A percentile compares a stretch with the other conserved stretches of the same genome.
phyloP scores from a whole-genome alignment of 2,797 vertebrate species.

The Varecia variegata region DNA sequence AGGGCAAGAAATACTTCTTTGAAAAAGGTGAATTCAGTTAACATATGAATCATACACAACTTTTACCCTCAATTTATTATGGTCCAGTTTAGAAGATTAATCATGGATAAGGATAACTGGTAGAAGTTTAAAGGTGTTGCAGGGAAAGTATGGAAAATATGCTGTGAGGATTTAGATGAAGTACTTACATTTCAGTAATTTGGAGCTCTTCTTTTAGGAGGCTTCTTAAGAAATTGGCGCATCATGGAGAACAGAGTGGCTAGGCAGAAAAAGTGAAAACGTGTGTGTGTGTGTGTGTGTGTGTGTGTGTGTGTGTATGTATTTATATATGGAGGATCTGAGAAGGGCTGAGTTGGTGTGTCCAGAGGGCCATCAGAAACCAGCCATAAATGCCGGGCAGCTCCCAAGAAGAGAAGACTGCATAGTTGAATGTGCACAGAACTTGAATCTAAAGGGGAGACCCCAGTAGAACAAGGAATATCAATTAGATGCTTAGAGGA shows the following conservation, averaged over 20 bases:
- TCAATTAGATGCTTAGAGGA: background rate
- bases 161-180: background rate
- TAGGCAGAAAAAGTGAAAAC: background rate
- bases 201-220: background rate
- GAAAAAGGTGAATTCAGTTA: background rate
- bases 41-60: background rate
- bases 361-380: background rate
- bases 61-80: background rate
- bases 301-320: too few species aligned
- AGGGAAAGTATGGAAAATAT: background rate
- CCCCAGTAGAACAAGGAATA: background rate
- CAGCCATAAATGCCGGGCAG: background rate
- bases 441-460: background rate
- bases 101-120: background rate
- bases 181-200: background rate
- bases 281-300: too few species aligned
- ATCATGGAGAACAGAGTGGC: background rate
- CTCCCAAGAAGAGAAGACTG: background rate
- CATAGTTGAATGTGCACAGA: background rate
- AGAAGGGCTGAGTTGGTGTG: background rate
- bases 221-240: background rate
- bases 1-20: background rate
- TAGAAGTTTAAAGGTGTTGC: background rate
- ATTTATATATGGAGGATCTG: background rate
- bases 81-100: background rate